phyloP scores from a whole-genome alignment of 53 echinoderm and acorn worm species.

The Stichopus horrens region DNA sequence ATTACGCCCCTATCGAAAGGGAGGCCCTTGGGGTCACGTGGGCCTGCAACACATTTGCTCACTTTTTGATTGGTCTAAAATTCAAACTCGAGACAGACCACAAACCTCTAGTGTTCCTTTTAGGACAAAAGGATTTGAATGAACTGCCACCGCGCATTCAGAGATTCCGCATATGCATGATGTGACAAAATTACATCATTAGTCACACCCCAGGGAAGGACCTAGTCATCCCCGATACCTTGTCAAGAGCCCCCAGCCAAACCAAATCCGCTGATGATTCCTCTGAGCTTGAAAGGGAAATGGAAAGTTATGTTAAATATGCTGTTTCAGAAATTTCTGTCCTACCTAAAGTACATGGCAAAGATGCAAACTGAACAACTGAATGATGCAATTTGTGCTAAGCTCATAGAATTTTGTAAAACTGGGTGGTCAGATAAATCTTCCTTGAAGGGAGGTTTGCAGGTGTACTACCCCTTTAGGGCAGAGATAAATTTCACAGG shows the following conservation, averaged over 20 bases:
- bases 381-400: conserved; percentile 48
- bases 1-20: conserved; percentile 30
- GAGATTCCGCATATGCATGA: conserved; percentile 55
- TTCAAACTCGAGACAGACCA: conserved; percentile 20
- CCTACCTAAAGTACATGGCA: conserved; percentile 25
- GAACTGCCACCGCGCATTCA: conserved; percentile 56
- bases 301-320: conserved; percentile 35
- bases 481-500: conserved; percentile 27
- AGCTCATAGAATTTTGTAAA: conserved; percentile 44
- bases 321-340: conserved; percentile 50
- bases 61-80: conserved; percentile 16
- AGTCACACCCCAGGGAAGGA: conserved; percentile 56
- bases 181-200: conserved; percentile 47
- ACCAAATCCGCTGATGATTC: not conserved
- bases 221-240: conserved; percentile 47
- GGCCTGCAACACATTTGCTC: conserved; percentile 12
- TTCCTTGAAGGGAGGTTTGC: not conserved
- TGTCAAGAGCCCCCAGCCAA: conserved; percentile 57
- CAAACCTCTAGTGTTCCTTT: not conserved
- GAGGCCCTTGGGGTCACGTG: conserved; percentile 24
- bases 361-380: conserved; percentile 40
- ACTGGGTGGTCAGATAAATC: conserved; percentile 49
- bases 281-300: conserved; percentile 33
- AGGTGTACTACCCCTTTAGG: conserved; percentile 36
- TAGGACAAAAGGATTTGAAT: conserved; percentile 24